Percentiles rank a stretch among this genome's conserved stretches.
These are phyloP conservation scores for Galleria mellonella DNA, from an alignment of 1,140 invertebrate species.

Conservation along the genomic window DNA sequence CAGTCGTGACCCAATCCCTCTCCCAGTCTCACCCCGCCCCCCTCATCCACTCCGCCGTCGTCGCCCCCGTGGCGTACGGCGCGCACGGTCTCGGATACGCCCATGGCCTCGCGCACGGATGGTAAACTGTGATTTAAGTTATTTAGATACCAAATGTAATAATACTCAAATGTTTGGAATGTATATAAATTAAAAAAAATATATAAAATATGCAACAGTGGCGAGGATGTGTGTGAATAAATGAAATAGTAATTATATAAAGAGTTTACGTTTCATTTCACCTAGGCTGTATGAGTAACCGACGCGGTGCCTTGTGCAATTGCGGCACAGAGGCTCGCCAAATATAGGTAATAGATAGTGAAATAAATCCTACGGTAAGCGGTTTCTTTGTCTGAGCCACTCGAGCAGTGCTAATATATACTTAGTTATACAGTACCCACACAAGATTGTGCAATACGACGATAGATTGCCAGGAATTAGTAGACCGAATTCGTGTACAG, in stretches of 20 bases:
- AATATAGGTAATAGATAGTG: too few species aligned
- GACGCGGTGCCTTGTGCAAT: too few species aligned
- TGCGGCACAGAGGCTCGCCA: too few species aligned
- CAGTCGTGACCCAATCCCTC: slow-evolving; percentile 50
- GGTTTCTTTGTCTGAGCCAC: too few species aligned
- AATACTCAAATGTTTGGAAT: slow-evolving; percentile 62
- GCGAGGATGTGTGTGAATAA: slow-evolving; percentile 72
- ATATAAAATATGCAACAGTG: slow-evolving; percentile 45
- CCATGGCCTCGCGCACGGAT: slow-evolving; percentile 47
- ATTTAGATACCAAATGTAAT: slow-evolving; percentile 40
- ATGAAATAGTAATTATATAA: slow-evolving; percentile 54
- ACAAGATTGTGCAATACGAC: too few species aligned
- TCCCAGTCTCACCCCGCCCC: slow-evolving; percentile 54
- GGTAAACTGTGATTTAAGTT: slow-evolving; percentile 63
- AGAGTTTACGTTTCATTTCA: background rate
- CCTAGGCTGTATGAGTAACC: background rate
- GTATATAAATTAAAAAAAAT: slow-evolving; percentile 62
- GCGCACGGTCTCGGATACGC: slow-evolving; percentile 33
- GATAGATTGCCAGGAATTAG: too few species aligned
- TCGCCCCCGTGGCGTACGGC: slow-evolving; percentile 16
- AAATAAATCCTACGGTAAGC: too few species aligned
- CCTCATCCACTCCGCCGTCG: slow-evolving; percentile 29
- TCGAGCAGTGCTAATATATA: too few species aligned
- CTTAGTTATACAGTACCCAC: too few species aligned
- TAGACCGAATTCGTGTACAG: too few species aligned